Percentiles rank a stretch among this genome's conserved stretches.
These are phyloP conservation scores for Saccostrea echinata DNA, from an alignment of 1,140 invertebrate genomes.

Conservation along the genomic window DNA sequence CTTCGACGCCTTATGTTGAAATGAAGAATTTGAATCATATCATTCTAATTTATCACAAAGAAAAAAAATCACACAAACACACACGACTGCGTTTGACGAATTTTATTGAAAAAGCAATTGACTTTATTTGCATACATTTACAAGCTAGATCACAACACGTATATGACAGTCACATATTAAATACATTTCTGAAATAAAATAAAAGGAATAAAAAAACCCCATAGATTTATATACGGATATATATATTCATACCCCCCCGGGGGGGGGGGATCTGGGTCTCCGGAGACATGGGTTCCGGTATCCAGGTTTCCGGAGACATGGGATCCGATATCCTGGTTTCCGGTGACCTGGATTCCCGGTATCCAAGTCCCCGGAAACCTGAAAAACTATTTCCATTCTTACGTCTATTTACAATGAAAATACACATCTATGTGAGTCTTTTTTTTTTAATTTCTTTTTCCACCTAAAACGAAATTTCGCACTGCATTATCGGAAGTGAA, in stretches of 20 bases:
- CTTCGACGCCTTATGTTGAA: not conserved
- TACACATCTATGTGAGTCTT: not conserved
- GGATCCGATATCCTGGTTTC: not conserved
- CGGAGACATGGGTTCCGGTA: not conserved
- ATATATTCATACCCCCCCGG: not conserved
- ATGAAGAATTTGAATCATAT: not conserved
- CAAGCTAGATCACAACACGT: not conserved
- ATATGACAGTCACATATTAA: not conserved
- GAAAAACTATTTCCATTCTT: too few species aligned
- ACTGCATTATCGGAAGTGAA: not conserved
- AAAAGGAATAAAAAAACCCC: not conserved
- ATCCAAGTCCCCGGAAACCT: not conserved
- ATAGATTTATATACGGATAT: too few species aligned
- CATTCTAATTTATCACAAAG: not conserved
- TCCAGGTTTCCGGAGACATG: not conserved
- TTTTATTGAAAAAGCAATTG: not conserved
- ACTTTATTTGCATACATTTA: not conserved
- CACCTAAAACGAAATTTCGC: not conserved
- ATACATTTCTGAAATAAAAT: not conserved
- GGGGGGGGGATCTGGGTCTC: not conserved
- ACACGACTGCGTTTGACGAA: not conserved
- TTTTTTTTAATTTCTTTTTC: not conserved
- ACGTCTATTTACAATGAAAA: too few species aligned
- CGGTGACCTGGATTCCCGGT: not conserved
- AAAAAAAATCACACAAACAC: not conserved